Evolutionary conservation across 1,140 invertebrate genomes (phyloP), one percentile per base, ranked within the genome.

Genomic region (Drosophila ironensis): DNA sequence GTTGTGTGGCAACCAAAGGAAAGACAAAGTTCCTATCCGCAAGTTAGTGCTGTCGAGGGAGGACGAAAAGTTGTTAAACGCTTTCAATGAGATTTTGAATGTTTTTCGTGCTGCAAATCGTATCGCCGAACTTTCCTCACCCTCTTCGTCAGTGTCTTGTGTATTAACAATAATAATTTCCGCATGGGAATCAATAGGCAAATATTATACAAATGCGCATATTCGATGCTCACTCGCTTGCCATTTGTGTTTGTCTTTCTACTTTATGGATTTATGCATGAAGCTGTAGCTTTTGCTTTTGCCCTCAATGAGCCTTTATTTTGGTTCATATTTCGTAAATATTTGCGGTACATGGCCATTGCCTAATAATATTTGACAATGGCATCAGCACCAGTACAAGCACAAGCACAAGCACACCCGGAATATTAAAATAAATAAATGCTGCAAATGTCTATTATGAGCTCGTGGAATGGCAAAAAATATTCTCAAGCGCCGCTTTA

Each of bases 311-410:
- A 76, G 69, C 80, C 47, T 74, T 67, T 86, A 78, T 86, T 86
- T 86, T n/a, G n/a, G 78, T 84, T 82, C 86, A 84, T 84, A 86
- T 86, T 78, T 86, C 59, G 80, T 66, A 84, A 86, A 84, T 84
- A 84, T 84, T 84, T 84, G 78, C 53, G 64, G 74, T 84, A 86
- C 80, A 84, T 84, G 80, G 56, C 80, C 60, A 67, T 59, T 75
- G 80, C 38, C 74, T 77, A 86, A 74, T 84, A 71, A 86, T 84
- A 73, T 81, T 81, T 81, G 52, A 75, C 77, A 81, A 54, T 64
- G 75, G 69, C 54, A n/a, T n/a, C n/a, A n/a, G n/a, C n/a, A n/a
- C n/a, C n/a, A n/a, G n/a, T n/a, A n/a, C n/a, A n/a, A 48, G 52
- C 52, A 51, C 48, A 59, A 22, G 45, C n/a, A 28, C 16, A 27